phyloP scores from a whole-genome alignment of 2,888 invertebrate species.

The Ditula angustiorana region DNA sequence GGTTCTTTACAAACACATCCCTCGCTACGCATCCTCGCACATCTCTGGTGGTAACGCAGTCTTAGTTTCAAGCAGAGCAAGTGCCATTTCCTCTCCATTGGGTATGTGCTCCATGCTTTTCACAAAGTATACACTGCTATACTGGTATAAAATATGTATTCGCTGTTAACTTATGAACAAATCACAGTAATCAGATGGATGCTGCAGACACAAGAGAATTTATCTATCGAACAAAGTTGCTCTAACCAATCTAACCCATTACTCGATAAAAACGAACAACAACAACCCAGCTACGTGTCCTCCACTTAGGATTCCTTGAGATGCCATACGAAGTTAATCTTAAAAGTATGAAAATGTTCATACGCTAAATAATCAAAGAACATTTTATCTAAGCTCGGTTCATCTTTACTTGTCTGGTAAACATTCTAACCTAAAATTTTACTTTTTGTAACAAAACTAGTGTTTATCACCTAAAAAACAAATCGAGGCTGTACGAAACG shows the following conservation, averaged over 20 bases:
- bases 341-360: constrained; percentile 70
- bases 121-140: constrained; percentile 8
- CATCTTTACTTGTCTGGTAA: too few relatives aligned
- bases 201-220: neutral
- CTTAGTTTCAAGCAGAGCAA: too few relatives aligned
- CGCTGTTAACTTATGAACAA: neutral
- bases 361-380: constrained; percentile 59
- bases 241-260: too few relatives aligned
- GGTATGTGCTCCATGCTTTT: too few relatives aligned
- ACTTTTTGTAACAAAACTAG: too few relatives aligned
- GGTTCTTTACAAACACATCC: too few relatives aligned
- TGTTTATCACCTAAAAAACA: too few relatives aligned
- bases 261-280: neutral
- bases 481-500: too few relatives aligned
- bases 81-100: too few relatives aligned
- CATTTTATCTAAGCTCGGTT: constrained; percentile 33
- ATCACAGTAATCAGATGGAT: neutral
- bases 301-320: constrained; percentile 49
- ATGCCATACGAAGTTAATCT: constrained; percentile 70
- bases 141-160: constrained; percentile 23
- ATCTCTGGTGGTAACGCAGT: too few relatives aligned
- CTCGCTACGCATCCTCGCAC: too few relatives aligned
- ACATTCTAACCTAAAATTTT: too few relatives aligned
- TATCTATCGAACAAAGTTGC: neutral
- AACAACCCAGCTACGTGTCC: constrained; percentile 1